Evolutionary conservation across 1,140 invertebrate species (phyloP).

Genomic region (Archivesica marissinica): DNA sequence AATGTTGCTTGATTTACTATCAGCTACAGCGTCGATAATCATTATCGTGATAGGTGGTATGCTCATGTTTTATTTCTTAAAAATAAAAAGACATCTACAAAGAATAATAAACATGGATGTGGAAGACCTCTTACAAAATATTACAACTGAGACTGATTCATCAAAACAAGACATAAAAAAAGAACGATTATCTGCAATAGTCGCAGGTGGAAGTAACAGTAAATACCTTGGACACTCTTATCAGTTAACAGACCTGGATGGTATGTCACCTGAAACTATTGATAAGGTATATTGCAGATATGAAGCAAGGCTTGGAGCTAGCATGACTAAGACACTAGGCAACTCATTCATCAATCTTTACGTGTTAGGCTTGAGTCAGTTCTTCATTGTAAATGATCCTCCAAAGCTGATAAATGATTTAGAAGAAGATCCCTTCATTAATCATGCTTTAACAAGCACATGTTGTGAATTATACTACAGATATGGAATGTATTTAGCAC

Average conservation of each 20-base stretch:
- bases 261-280: constrained; percentile 37
- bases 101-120: constrained; percentile 39
- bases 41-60: background rate
- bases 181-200: constrained; percentile 42
- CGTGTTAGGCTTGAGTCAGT: no score
- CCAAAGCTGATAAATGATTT: constrained; percentile 35
- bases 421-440: constrained; percentile 28
- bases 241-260: constrained; percentile 33
- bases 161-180: constrained; percentile 24
- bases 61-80: background rate
- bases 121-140: constrained; percentile 32
- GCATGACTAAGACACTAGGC: constrained; percentile 49
- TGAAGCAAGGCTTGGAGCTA: constrained; percentile 38
- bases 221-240: constrained; percentile 30
- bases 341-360: constrained; percentile 47
- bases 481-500: constrained; percentile 31
- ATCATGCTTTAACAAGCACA: background rate
- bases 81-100: no score
- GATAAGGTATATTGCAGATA: constrained; percentile 50
- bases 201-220: constrained; percentile 15
- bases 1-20: background rate
- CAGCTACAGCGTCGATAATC: background rate
- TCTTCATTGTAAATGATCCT: constrained; percentile 10
- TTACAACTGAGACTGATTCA: no score
- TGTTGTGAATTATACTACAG: constrained; percentile 23